Base-by-base conservation (phyloP, 2,113 vertebrate species). In the Gyps fulvus region DNA sequence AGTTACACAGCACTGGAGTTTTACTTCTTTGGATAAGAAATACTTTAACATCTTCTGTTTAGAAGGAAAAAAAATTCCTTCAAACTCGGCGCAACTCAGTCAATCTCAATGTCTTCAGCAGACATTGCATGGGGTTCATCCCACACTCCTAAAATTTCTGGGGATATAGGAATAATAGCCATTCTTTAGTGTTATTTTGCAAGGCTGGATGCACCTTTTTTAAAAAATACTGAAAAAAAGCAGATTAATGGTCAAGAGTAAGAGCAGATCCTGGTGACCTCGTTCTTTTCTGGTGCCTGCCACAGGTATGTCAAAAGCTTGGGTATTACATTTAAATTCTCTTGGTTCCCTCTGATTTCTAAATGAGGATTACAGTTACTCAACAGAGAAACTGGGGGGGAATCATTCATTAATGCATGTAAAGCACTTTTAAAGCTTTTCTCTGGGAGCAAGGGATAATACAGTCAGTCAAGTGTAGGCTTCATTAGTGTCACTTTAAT, bases 401-500 rank as follows among this genome's bases (percentile, higher is more conserved):
- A 84, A 86, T 70, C 27, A 40, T 72, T 63, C 57, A 72, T 91
- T 96, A 72, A 77, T 83, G 16, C 87, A 69, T 73, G 81, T 81
- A 96, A 94, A 97, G 84, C 29, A 93, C 65, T 70, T 70, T 36
- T 52, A 74, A 87, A 87, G 74, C 87, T 89, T 93, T 93, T 93
- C 31, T 80, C 83, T 92, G 89, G 47, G 43, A 92, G 58, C 62
- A 90, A 70, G 25, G 36, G 85, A 96, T 92, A 87, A 93, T 36
- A 2, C 5, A 71, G 61, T 49, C 80, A 80, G 74, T 55, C 22
- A 52, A 87, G 61, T 57, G 62, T 59, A 57, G 78, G 40, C 81
- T 83, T 88, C 62, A 85, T 72, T 87, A 82, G 79, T n/a, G 72
- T 78, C 42, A 49, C 36, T 95, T 89, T 26, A 49, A 15, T 59